Percentiles rank a stretch among this genome's conserved stretches.
These are phyloP conservation scores for Vireo altiloquus DNA, from an alignment of 2,113 vertebrate species.

Conservation along the genomic window DNA sequence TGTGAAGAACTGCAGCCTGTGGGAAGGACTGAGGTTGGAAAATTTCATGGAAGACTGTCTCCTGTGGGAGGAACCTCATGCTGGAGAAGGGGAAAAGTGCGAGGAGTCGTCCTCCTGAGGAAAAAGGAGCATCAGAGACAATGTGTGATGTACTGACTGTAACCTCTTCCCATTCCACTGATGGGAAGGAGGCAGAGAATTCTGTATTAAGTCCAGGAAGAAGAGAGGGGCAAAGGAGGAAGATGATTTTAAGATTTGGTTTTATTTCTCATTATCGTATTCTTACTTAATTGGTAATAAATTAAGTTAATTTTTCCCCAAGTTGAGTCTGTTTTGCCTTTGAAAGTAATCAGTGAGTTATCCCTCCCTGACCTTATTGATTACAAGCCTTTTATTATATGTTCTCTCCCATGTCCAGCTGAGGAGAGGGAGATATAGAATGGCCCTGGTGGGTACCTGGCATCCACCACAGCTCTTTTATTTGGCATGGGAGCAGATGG, in stretches of 20 bases:
- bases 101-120: not conserved
- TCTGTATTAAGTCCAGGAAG: not conserved
- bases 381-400: not conserved
- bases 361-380: not conserved
- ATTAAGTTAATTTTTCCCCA: not conserved
- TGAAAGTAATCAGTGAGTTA: not conserved
- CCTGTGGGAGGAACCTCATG: not conserved
- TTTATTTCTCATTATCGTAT: not conserved
- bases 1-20: not conserved
- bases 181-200: not conserved
- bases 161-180: not conserved
- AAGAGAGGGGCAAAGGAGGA: fast-evolving
- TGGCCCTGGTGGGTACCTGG: not conserved
- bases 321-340: not conserved
- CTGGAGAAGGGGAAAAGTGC: not conserved
- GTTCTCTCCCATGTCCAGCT: not conserved
- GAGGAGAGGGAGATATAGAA: not conserved
- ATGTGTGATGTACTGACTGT: not conserved
- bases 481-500: not conserved
- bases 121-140: not conserved
- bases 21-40: not conserved
- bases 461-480: not conserved
- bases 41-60: not conserved
- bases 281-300: not conserved
- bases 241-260: not conserved